phyloP scores from a whole-genome alignment of 2,797 vertebrate species.

The Meda fulgida region DNA sequence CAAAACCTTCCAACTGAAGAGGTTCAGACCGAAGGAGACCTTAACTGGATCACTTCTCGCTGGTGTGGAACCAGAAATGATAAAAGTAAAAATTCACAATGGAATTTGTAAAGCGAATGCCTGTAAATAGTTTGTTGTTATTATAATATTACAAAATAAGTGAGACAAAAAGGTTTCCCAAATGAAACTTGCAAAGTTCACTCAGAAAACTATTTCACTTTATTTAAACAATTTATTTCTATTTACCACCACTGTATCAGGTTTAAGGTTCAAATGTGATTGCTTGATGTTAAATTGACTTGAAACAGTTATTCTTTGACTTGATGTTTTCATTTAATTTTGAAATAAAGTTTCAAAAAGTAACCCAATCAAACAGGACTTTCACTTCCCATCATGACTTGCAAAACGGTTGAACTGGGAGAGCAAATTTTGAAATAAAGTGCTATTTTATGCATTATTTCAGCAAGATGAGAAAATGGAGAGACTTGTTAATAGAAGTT shows the following conservation, averaged over 20 bases:
- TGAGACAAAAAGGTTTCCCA: neutral
- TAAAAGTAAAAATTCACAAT: neutral
- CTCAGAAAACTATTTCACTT: no score
- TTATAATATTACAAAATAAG: no score
- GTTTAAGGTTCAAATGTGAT: no score
- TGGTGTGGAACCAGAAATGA: neutral
- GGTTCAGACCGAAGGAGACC: neutral
- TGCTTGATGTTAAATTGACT: no score
- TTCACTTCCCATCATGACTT: neutral
- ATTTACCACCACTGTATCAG: no score
- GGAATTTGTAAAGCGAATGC: neutral
- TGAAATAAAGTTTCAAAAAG: no score
- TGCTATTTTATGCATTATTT: neutral
- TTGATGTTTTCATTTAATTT: no score
- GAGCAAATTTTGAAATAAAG: neutral
- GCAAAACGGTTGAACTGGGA: neutral
- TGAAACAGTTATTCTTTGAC: no score
- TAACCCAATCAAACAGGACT: neutral
- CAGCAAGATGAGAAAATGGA: neutral
- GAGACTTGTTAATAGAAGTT: neutral
- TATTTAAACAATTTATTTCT: no score
- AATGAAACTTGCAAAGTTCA: no score
- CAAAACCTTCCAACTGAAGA: neutral
- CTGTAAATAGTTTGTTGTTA: no score
- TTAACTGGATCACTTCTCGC: neutral